Base-by-base conservation (phyloP, 2,797 vertebrate genomes). In the Chiroxiphia lanceolata region DNA sequence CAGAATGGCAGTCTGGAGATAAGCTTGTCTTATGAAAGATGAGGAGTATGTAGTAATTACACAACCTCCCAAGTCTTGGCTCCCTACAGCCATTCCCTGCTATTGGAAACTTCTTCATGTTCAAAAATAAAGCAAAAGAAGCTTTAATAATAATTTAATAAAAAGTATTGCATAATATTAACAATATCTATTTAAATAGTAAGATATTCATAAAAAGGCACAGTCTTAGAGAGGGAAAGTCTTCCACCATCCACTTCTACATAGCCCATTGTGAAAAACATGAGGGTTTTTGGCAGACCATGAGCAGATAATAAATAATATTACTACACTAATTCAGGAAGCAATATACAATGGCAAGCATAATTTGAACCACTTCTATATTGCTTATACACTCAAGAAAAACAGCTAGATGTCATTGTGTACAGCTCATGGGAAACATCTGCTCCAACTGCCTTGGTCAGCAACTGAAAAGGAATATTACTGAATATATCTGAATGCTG, bases 1-100 rank as follows among this genome's bases (percentile, higher is more conserved):
- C 25, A 59, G 71, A 95, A 97, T 77, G 91, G 85, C 92, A 97
- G 80, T 75, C 78, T 93, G 76, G 80, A 96, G 93, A 95, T 90
- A 92, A 80, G 50, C 33, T 67, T 83, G 72, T 68, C 89, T 95
- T 94, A 81, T 38, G 92, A 95, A 96, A 97, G 92, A 87, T 51
- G 71, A 97, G 87, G 82, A 90, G 64, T 77, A 89, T 78, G 72
- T 69, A 96, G 79, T 42, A 95, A 88, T 94, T 95, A 87, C 57
- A 69, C 68, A 93, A 20, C 80, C 64, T 92, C 85, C 70, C 57
- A 95, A 89, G 78, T 75, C 89, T 93, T 96, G 93, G 93, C 93
- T 96, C 82, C 92, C 71, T 67, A 20, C 70, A 94, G 80, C 29
- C 38, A 47, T 96, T 96, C 89, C 65, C 89, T 68, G 92, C 61